Base-by-base conservation (phyloP, 2,888 invertebrate genomes). In the Cantharis rufa region DNA sequence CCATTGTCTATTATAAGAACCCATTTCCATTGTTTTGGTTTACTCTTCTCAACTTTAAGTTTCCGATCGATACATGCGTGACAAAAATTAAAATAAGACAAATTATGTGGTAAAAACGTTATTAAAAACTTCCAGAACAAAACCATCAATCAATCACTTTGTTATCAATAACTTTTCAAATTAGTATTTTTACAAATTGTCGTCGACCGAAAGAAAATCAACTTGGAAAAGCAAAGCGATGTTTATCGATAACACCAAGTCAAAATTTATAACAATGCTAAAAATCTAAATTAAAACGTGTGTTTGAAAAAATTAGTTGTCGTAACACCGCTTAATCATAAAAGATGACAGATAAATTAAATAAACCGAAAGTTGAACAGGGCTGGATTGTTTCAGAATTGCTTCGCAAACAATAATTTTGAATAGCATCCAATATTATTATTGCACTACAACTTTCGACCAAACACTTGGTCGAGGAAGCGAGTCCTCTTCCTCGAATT, bases 1-100 rank as follows among this genome's bases (percentile, higher is more conserved):
- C 73, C 78, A 76, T 78, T 78, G 76, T 78, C 76, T 78, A 78
- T 78, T 78, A 78, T 78, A 78, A 78, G 78, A 78, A 78, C 76
- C 78, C 18, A 66, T 24, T 66, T 66, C 75, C 76, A 76, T 78
- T 76, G 78, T 78, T 76, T 78, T 76, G 61, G 66, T 64, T 70
- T 16, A 69, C 76, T 74, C 76, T 48, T 48, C 74, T 78, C 74
- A 76, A 72, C 72, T 78, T 78, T 70, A 75, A 76, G 74, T 78
- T 72, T 78, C 70, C 71, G 48, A 48, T 48, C 48, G 48, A 48
- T 48, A 48, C 48, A 48, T 15, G 63, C 63, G 69, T 63, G 68
- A 62, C 15, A 77, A 74, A 77, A 72, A 72, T 64, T 76, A 70
- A 72, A 76, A 75, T 69, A 77, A 48, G 48, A 48, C 48, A 48